Conservation (phyloP, 2,113 vertebrate genomes). For the Tauraco erythrolophus region DNA sequence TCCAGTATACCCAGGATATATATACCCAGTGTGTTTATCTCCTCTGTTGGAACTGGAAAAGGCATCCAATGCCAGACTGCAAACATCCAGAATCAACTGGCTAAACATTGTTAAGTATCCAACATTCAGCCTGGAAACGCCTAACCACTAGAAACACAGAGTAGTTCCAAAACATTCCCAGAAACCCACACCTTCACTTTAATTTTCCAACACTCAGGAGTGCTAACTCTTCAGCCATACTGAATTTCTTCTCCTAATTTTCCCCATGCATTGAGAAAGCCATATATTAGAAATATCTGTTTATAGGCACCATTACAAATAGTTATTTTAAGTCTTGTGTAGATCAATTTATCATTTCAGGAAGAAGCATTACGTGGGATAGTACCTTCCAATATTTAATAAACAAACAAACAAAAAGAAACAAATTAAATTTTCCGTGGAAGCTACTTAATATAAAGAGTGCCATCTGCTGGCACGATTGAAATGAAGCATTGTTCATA, state of each 20-base stretch:
- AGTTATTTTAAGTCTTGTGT: background rate
- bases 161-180: background rate
- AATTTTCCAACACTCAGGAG: background rate
- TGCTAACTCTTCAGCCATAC: background rate
- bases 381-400: background rate
- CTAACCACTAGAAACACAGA: background rate
- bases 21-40: too few relatives aligned
- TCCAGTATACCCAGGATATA: background rate
- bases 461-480: slow-evolving; percentile 58
- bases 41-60: background rate
- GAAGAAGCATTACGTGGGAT: background rate
- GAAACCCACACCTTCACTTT: background rate
- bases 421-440: background rate
- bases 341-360: background rate
- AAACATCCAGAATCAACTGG: background rate
- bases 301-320: background rate
- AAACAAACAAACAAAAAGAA: background rate
- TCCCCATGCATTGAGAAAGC: background rate
- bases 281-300: background rate
- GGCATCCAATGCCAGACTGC: background rate
- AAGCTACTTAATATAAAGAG: slow-evolving; percentile 62
- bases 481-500: slow-evolving; percentile 16
- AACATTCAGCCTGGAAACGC: background rate
- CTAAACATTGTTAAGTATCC: background rate
- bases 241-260: background rate